Evolutionary conservation across 2,113 vertebrate species (phyloP).

Genomic region (Megalops atlanticus): DNA sequence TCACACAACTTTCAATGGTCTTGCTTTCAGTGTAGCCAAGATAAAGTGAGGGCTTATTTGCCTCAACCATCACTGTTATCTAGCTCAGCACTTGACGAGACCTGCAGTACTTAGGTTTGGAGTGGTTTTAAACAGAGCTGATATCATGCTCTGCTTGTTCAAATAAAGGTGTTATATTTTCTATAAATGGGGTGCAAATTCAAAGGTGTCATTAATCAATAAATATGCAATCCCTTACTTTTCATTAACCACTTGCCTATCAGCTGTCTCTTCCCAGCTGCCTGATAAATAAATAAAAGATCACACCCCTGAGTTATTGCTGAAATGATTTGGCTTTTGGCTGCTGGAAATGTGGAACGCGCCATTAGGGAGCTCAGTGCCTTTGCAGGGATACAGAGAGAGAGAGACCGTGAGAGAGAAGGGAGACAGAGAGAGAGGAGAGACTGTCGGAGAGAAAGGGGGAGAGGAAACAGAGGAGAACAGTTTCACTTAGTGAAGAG

Average conservation of each 20-base stretch:
- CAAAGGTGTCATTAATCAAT: not conserved
- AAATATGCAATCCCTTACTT: not conserved
- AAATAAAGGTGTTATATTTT: not conserved
- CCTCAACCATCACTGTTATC: no score
- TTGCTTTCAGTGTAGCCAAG: not conserved
- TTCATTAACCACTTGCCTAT: not conserved
- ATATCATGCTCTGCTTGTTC: not conserved
- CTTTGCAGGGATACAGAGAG: constrained; percentile 13
- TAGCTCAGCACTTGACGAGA: not conserved
- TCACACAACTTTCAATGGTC: not conserved
- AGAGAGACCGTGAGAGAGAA: not conserved
- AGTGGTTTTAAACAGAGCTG: not conserved
- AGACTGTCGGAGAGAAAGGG: not conserved
- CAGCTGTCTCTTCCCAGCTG: not conserved
- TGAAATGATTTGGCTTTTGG: constrained; percentile 9
- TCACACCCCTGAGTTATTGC: not conserved
- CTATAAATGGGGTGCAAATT: not conserved
- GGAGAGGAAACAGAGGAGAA: not conserved
- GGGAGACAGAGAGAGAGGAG: not conserved
- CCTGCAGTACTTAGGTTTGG: no score
- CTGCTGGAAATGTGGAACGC: constrained; percentile 1
- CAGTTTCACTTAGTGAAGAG: not conserved
- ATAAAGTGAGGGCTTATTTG: not conserved
- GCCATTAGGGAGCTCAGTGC: constrained; percentile 8
- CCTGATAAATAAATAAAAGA: constrained; percentile 5